Conservation (phyloP, 2,797 vertebrate species). For the Poecilia gillii region DNA sequence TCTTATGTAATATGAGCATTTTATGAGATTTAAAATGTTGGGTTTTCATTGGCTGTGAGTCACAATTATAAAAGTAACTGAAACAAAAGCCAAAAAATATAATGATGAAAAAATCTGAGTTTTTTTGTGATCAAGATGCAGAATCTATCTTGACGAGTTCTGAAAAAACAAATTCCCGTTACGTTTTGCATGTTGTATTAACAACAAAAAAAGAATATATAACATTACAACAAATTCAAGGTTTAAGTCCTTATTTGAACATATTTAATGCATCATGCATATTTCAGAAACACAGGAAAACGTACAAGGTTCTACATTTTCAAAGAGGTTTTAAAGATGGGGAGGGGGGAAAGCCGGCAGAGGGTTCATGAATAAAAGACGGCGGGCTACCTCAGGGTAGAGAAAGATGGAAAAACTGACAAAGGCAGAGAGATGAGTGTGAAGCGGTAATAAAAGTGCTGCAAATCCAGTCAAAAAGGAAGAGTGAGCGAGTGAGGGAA, state of each 20-base stretch:
- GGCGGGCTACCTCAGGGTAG: conserved; percentile 58
- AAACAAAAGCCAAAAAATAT: neutral
- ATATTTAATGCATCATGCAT: conserved; percentile 63
- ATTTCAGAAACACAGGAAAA: conserved; percentile 58
- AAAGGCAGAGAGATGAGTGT: conserved; percentile 66
- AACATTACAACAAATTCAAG: conserved; percentile 13
- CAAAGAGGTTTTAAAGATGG: conserved; percentile 61
- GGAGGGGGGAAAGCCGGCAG: conserved; percentile 42
- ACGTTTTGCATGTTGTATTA: neutral
- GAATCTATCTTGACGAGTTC: neutral
- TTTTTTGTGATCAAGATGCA: neutral
- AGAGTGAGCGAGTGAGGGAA: conserved; percentile 64
- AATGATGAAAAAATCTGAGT: neutral
- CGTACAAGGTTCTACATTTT: conserved; percentile 67
- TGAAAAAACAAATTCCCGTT: neutral
- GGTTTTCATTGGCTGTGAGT: neutral
- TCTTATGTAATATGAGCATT: neutral
- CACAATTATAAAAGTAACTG: neutral
- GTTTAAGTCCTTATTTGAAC: conserved; percentile 43
- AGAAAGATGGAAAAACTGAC: conserved; percentile 73
- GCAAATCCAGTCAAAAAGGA: conserved; percentile 65
- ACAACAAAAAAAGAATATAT: conserved; percentile 5
- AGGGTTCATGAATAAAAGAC: conserved; percentile 68
- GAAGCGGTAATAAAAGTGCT: conserved; percentile 66
- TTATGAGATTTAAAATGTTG: neutral